Evolutionary conservation across 2,888 invertebrate species (phyloP).

Genomic region (Calameuta pallipes): DNA sequence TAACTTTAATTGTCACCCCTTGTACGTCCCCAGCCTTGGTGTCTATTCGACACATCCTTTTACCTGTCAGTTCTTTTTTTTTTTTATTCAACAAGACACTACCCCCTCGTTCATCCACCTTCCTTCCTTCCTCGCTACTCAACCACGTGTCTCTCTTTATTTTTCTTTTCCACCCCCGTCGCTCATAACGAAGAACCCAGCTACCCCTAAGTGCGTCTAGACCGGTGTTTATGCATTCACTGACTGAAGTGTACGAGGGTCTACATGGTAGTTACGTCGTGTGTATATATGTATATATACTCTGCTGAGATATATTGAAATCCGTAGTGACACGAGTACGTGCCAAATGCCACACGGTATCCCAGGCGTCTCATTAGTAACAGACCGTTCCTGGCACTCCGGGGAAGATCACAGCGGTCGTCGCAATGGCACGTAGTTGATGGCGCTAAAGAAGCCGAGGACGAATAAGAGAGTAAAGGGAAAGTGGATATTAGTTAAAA

Average conservation of each 20-base stretch:
- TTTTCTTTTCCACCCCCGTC: not conserved
- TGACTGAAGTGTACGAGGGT: not conserved
- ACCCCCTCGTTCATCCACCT: not conserved
- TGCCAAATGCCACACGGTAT: not conserved
- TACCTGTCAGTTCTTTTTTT: not conserved
- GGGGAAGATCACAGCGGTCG: not conserved
- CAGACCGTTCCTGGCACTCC: not conserved
- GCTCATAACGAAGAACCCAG: not conserved
- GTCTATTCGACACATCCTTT: not conserved
- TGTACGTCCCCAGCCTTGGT: not conserved
- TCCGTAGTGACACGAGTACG: not conserved
- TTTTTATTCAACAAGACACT: not conserved
- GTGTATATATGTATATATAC: not conserved
- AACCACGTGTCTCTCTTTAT: not conserved
- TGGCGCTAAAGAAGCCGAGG: not conserved
- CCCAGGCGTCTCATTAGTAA: not conserved
- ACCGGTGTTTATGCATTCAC: not conserved
- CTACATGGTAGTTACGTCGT: not conserved
- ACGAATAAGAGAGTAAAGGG: not conserved
- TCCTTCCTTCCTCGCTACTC: not conserved
- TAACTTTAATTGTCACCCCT: conserved; percentile 41
- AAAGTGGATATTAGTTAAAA: not conserved
- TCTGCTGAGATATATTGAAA: not conserved
- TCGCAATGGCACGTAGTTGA: not conserved
- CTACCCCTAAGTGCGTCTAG: not conserved